These are phyloP conservation scores for Microcebus lehilahytsara DNA, from an alignment of 2,113 vertebrate species.

Conservation along the genomic window DNA sequence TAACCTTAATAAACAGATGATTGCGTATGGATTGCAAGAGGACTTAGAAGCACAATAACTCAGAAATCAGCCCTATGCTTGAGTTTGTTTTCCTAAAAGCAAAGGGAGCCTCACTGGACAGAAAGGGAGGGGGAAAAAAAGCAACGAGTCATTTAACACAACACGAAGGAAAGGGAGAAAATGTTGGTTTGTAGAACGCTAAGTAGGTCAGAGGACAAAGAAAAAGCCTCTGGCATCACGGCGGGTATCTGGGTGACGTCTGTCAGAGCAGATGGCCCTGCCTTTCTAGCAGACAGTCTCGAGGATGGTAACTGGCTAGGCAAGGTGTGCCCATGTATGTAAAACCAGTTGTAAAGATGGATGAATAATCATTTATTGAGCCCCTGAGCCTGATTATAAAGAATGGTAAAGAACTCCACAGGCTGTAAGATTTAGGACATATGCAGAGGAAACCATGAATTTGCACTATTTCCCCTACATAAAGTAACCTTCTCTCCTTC, in stretches of 20 bases:
- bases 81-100: neutral
- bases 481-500: neutral
- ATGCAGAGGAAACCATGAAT: accelerated
- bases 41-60: slow-evolving; percentile 50
- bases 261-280: slow-evolving; percentile 69
- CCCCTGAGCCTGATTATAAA: neutral
- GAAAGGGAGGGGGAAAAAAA: neutral
- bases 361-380: neutral
- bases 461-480: neutral
- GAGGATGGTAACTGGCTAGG: neutral
- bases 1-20: slow-evolving; percentile 73
- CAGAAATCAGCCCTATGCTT: neutral
- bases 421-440: neutral
- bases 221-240: slow-evolving; percentile 33
- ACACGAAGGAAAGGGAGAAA: neutral
- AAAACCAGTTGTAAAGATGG: neutral
- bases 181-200: neutral
- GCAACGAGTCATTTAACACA: neutral
- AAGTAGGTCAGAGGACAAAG: slow-evolving; percentile 67
- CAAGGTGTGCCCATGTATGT: neutral
- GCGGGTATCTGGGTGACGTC: slow-evolving; percentile 38
- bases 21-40: slow-evolving; percentile 31
- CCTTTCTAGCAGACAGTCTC: slow-evolving; percentile 45
- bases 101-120: neutral
- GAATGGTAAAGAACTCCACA: neutral